Percentiles rank a stretch among this genome's conserved stretches.
phyloP scores from a whole-genome alignment of 2,113 vertebrate genomes.

The Heliornis fulica region DNA sequence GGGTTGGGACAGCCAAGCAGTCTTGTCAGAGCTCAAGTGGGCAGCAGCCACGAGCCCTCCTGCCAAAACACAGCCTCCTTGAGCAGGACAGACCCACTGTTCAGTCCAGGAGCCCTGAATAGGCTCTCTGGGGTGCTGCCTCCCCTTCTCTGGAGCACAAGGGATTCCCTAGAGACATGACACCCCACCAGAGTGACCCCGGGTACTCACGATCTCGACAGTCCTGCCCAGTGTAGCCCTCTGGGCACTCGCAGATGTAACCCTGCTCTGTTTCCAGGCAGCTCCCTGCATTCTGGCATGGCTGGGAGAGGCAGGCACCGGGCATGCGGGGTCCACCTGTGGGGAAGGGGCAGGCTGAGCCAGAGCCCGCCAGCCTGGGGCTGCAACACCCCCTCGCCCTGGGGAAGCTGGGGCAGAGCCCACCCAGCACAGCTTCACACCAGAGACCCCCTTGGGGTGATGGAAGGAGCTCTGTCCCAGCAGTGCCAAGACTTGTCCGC shows the following conservation, averaged over 20 bases:
- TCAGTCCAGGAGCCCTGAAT: not conserved
- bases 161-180: not conserved
- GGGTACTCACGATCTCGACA: conserved; percentile 84
- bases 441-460: rapidly evolving
- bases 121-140: not conserved
- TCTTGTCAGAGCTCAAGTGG: not conserved
- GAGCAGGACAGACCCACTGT: not conserved
- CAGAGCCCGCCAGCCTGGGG: not conserved
- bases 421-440: not conserved
- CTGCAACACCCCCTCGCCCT: not conserved
- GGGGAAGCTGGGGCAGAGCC: not conserved
- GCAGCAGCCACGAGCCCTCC: not conserved
- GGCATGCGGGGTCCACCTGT: conserved; percentile 39
- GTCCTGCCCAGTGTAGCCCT: conserved; percentile 82
- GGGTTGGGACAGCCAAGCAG: not conserved
- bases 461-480: not conserved
- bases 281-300: conserved; percentile 75
- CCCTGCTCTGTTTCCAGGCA: conserved; percentile 72
- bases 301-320: conserved; percentile 61
- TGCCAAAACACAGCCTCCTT: not conserved
- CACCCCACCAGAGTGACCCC: rapidly evolving
- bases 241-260: conserved; percentile 83
- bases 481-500: rapidly evolving
- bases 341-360: not conserved
- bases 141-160: not conserved